Evolutionary conservation across 2,797 vertebrate species (phyloP).

Genomic region (Myotis planiceps): DNA sequence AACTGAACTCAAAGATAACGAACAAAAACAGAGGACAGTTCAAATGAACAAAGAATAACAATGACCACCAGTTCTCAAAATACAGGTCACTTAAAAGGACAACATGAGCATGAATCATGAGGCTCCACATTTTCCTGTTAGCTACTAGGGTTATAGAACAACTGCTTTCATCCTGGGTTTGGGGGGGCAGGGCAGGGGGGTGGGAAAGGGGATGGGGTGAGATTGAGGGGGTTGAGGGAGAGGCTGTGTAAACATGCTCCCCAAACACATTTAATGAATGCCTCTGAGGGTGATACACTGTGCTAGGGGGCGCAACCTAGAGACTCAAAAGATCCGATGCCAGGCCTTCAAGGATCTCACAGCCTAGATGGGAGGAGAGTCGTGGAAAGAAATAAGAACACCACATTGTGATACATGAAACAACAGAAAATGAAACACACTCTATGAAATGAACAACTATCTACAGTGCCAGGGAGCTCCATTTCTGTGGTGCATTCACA

Average conservation of each 20-base stretch:
- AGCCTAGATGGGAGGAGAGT: background rate
- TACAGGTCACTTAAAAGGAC: background rate
- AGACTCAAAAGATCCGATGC: background rate
- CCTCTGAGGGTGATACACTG: background rate
- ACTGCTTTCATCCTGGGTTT: background rate
- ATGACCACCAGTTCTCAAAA: slow-evolving; percentile 39
- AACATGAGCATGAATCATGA: background rate
- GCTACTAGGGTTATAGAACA: background rate
- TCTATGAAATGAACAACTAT: background rate
- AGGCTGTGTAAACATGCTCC: background rate
- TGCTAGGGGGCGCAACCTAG: background rate
- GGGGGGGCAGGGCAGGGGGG: accelerated
- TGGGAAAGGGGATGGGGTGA: background rate
- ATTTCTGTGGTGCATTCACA: background rate
- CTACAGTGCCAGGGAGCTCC: background rate
- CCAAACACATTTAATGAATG: background rate
- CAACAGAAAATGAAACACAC: background rate
- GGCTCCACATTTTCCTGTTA: background rate
- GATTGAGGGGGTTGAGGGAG: background rate
- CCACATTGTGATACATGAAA: background rate
- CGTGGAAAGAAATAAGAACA: background rate
- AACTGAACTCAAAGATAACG: slow-evolving; percentile 55
- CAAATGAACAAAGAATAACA: slow-evolving; percentile 52
- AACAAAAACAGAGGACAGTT: slow-evolving; percentile 53
- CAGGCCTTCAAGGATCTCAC: background rate